Conservation (phyloP, 2,797 vertebrate species). For the Tapirus indicus region DNA sequence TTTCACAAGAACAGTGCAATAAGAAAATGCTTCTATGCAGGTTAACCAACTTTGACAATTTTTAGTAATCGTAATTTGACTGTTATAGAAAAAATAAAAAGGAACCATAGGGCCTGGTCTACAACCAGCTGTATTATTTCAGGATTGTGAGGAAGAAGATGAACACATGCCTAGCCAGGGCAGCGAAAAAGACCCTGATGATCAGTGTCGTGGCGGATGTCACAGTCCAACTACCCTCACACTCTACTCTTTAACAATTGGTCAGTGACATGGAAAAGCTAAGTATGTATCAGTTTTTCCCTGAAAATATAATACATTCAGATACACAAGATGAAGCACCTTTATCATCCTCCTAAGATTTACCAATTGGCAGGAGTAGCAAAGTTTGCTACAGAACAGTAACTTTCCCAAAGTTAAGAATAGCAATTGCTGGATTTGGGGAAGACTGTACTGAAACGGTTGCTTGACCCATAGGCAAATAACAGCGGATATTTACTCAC, state of each 20-base stretch:
- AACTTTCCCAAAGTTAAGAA: slow-evolving; percentile 82
- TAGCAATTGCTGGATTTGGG: slow-evolving; percentile 70
- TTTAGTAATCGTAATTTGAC: neutral
- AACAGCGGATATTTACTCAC: neutral
- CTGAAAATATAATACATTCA: slow-evolving; percentile 67
- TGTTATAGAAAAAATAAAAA: neutral
- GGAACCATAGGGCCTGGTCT: neutral
- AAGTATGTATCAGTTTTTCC: neutral
- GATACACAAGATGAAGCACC: slow-evolving; percentile 61
- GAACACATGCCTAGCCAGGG: rapidly evolving
- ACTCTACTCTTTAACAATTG: slow-evolving; percentile 8
- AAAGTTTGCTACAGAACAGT: slow-evolving; percentile 78
- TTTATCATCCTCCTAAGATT: slow-evolving; percentile 67
- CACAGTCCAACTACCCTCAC: neutral
- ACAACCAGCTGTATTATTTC: neutral
- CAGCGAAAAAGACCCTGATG: neutral
- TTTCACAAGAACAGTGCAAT: neutral
- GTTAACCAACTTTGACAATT: neutral
- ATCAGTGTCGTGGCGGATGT: neutral
- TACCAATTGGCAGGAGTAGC: slow-evolving; percentile 70
- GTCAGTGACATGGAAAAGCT: neutral
- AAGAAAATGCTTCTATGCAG: neutral
- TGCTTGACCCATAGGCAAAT: slow-evolving; percentile 81
- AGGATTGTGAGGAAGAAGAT: neutral
- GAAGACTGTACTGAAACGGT: slow-evolving; percentile 71